Evolutionary conservation across 2,113 vertebrate genomes (phyloP).

Genomic region (Athene cunicularia): DNA sequence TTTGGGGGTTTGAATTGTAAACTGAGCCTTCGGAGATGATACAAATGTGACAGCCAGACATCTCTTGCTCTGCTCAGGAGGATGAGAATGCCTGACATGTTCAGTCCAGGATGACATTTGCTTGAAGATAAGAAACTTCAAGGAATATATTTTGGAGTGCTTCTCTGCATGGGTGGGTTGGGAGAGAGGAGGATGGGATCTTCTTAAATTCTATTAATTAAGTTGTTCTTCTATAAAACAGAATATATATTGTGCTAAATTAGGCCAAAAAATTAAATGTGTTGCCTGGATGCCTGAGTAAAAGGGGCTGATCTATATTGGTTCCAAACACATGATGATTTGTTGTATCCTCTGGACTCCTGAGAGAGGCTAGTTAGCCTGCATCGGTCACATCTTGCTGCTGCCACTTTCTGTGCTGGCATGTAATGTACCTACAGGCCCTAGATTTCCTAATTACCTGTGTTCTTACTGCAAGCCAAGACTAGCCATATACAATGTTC

Average conservation of each 20-base stretch:
- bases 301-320: not conserved
- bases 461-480: slow-evolving; percentile 16
- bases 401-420: slow-evolving; percentile 22
- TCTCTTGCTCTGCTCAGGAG: not conserved
- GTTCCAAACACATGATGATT: not conserved
- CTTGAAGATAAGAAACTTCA: not conserved
- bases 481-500: not conserved
- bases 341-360: not conserved
- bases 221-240: not conserved
- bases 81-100: not conserved
- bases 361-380: not conserved
- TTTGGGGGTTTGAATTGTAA: not conserved
- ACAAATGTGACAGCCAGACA: not conserved
- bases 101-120: slow-evolving; percentile 1
- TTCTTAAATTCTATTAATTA: not conserved
- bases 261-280: not conserved
- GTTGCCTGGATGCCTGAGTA: not conserved
- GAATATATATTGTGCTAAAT: slow-evolving; percentile 15
- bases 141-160: not conserved
- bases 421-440: not conserved
- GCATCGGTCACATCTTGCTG: not conserved
- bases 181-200: not conserved
- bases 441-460: slow-evolving; percentile 20
- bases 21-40: not conserved
- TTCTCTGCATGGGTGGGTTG: not conserved